Base-by-base conservation (phyloP, 1,140 invertebrate genomes). In the Lasioglossum albipes region DNA sequence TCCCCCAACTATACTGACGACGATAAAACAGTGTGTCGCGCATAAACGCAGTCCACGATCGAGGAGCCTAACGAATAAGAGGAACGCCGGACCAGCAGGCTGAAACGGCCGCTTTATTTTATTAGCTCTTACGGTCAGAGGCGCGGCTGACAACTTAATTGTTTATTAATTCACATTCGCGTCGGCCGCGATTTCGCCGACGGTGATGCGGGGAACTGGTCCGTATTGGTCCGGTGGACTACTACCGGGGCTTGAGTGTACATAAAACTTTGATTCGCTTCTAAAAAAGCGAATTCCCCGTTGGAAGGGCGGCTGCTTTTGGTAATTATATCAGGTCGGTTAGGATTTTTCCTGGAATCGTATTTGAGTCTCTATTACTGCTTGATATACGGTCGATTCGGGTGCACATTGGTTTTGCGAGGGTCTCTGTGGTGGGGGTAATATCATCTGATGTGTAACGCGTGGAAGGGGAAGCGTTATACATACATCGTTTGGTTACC, bases 141-240 rank as follows among this genome's bases (percentile, higher is more conserved):
- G 2, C n/a, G 42, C 57, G 59, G 41, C 41, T 36, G 83, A 84
- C 83, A 78, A 62, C 52, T 66, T 85, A 82, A 85, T 85, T 41
- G 68, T 85, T 85, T 78, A 78, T 84, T 82, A 77, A 85, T 85
- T 77, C 75, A 52, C 74, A 82, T 84, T 81, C 79, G 62, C 20
- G 69, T 75, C 45, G 45, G 31, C 6, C 42, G 41, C 59, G 59
- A 73, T 61, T 22, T 10, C 59, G 54, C 36, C 59, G 41, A 57
- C 59, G 42, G 20, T 75, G 49, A 66, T 59, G 70, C 22, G 20
- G 64, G 42, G 45, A 85, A 84, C 83, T 61, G 42, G 59, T 71
- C 78, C 57, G 49, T 45, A 67, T 71, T 54, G 69, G 64, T 70
- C 59, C 22, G 66, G 18, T n/a, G 27, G 52, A 36, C 36, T 3